Conservation (phyloP, 1,140 invertebrate species). For the Leucophenga varia region DNA sequence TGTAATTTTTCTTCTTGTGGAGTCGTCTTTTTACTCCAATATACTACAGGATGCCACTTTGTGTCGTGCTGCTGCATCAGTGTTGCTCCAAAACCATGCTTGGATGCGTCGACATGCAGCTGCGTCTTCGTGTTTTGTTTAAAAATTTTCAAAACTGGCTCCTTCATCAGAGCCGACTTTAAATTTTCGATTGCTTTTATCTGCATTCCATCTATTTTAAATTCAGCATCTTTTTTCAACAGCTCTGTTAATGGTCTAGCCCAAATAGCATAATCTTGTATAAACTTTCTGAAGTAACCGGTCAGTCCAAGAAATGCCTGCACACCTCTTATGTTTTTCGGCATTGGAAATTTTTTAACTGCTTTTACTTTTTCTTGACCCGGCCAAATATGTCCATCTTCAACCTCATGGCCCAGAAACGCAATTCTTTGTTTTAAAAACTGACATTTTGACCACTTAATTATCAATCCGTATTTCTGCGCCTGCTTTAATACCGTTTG, state of each 20-base stretch:
- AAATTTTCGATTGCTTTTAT: neutral
- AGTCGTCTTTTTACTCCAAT: constrained; percentile 7
- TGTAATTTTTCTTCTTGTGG: constrained; percentile 9
- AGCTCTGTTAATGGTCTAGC: neutral
- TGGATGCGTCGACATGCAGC: constrained; percentile 43
- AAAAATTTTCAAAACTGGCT: neutral
- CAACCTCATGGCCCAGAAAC: neutral
- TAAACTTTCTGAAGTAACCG: neutral
- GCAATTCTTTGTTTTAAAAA: neutral
- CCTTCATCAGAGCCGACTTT: neutral
- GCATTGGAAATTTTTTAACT: neutral
- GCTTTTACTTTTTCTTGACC: neutral
- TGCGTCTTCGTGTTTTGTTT: constrained; percentile 22
- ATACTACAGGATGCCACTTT: constrained; percentile 5
- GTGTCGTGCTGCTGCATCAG: constrained; percentile 22
- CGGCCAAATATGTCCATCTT: neutral
- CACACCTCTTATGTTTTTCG: neutral
- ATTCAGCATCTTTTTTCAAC: neutral
- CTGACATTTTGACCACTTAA: constrained; percentile 18
- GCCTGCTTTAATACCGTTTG: neutral
- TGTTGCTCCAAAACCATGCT: constrained; percentile 33
- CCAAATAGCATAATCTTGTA: neutral
- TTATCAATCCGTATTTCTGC: neutral
- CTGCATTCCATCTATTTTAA: neutral
- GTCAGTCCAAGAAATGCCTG: neutral